Evolutionary conservation across 2,888 invertebrate genomes (phyloP), one percentile per base, ranked within the genome.

Genomic region (Phaedon cochleariae): DNA sequence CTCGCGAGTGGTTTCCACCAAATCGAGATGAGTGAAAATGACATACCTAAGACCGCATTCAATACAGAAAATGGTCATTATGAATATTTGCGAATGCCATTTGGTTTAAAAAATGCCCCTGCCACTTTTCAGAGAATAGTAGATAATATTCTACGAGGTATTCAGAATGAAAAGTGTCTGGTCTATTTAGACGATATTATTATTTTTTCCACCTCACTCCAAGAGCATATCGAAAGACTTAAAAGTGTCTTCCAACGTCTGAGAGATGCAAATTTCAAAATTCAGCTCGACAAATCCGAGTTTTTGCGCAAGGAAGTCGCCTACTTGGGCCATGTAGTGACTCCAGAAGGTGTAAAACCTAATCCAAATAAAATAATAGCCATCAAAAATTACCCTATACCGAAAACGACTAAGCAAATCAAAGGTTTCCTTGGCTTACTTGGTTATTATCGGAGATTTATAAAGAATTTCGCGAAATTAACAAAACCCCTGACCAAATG

Each of bases 351-450:
- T 10, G 51, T 65, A 18, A 62, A 58, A 59, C 53, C 59, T 6
- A 65, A 62, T 15, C 65, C 52, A 2, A 31, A 53, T 21, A 65
- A 65, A 62, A 59, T 59, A 3, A 34, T 20, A 2, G 51, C 51
- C 9, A 34, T 59, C 29, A 12, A 59, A 59, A 64, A 64, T 15
- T 59, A 31, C 18, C 68, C 70, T 12, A 45, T 74, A 22, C 76
- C 68, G 12, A 67, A 61, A 46, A 67, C 61, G 5, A 17, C 20
- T 3, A 67, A 76, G 66, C 63, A 77, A 69, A 75, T 78, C 3
- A 76, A 76, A 74, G 49, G 53, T 10, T 78, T 79, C 52, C 49
- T 67, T 3, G 67, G 74, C 48, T 29, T 62, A 7, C 10, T 62
- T 26, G 57, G 62, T 34, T 76, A 74, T 21, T 76, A 74, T 52